phyloP scores from a whole-genome alignment of 35 echinoderm and acorn worm species.

The Ptychodera flava region DNA sequence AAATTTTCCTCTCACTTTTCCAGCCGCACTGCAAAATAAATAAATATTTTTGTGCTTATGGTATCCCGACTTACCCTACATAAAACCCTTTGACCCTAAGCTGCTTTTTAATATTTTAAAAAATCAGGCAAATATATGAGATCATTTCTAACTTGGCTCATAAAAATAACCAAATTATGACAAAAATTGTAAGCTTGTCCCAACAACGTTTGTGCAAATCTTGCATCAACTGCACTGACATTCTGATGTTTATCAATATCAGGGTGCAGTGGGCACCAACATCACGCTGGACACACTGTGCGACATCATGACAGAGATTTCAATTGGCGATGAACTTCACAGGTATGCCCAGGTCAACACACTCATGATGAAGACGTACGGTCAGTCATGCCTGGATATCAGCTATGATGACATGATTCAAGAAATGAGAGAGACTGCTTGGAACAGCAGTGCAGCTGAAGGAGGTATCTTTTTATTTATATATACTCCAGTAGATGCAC shows the following conservation, averaged over 20 bases:
- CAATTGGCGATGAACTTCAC: constrained; percentile 12
- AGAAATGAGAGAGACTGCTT: constrained; percentile 56
- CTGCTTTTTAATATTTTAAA: too few species aligned
- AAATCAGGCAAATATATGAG: too few species aligned
- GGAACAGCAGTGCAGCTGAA: constrained; percentile 56
- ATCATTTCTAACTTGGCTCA: too few species aligned
- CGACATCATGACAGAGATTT: constrained; percentile 77
- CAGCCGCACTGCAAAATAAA: too few species aligned
- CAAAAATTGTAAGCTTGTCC: too few species aligned
- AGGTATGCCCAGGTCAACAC: constrained; percentile 72
- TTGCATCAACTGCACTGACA: too few species aligned
- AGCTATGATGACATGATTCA: constrained; percentile 67
- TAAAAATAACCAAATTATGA: too few species aligned
- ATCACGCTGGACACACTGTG: constrained; percentile 92
- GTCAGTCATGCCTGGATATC: constrained; percentile 52
- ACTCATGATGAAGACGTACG: constrained; percentile 52
- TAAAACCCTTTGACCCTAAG: too few species aligned
- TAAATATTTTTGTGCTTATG: not conserved
- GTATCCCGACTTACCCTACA: too few species aligned
- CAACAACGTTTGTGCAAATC: too few species aligned
- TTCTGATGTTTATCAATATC: too few species aligned
- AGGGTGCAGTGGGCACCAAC: constrained; percentile 75
- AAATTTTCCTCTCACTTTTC: not conserved
- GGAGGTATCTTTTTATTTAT: constrained; percentile 90
- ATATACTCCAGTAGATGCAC: too few species aligned